Evolutionary conservation across 2,888 invertebrate species (phyloP).

Genomic region (Troides aeacus): DNA sequence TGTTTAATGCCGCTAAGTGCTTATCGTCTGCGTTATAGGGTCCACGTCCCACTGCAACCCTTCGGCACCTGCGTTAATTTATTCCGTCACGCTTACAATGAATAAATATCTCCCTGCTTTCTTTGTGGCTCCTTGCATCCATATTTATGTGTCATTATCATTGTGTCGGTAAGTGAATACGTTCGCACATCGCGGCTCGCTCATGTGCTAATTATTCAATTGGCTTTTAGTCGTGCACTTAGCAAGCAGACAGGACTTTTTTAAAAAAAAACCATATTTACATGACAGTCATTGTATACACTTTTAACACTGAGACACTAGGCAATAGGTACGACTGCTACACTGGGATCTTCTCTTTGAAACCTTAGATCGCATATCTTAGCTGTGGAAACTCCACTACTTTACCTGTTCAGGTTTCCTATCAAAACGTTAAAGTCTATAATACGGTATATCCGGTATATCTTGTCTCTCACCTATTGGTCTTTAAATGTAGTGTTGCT

Average conservation of each 20-base stretch:
- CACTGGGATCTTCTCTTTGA: too few species aligned
- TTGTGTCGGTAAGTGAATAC: slow-evolving; percentile 17
- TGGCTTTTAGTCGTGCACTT: slow-evolving; percentile 1
- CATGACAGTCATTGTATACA: too few species aligned
- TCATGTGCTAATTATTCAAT: slow-evolving; percentile 13
- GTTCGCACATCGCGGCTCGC: slow-evolving; percentile 15
- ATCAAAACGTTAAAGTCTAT: too few species aligned
- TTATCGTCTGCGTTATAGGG: slow-evolving; percentile 23
- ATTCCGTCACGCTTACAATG: slow-evolving; percentile 20
- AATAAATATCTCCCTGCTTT: slow-evolving; percentile 23
- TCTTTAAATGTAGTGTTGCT: too few species aligned
- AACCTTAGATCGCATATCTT: too few species aligned
- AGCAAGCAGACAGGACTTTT: background rate
- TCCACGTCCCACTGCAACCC: slow-evolving; percentile 7
- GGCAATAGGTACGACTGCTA: too few species aligned
- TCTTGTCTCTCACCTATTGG: too few species aligned
- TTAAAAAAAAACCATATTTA: too few species aligned
- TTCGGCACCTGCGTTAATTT: slow-evolving; percentile 11
- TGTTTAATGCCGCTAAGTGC: slow-evolving; percentile 34
- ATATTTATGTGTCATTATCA: slow-evolving; percentile 24
- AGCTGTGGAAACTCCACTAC: too few species aligned
- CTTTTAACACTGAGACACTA: too few species aligned
- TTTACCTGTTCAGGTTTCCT: too few species aligned
- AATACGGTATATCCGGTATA: too few species aligned
- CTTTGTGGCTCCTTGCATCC: slow-evolving; percentile 18